These are phyloP conservation scores for Mythimna vitellina DNA, from an alignment of 2,888 invertebrate genomes.

Conservation along the genomic window DNA sequence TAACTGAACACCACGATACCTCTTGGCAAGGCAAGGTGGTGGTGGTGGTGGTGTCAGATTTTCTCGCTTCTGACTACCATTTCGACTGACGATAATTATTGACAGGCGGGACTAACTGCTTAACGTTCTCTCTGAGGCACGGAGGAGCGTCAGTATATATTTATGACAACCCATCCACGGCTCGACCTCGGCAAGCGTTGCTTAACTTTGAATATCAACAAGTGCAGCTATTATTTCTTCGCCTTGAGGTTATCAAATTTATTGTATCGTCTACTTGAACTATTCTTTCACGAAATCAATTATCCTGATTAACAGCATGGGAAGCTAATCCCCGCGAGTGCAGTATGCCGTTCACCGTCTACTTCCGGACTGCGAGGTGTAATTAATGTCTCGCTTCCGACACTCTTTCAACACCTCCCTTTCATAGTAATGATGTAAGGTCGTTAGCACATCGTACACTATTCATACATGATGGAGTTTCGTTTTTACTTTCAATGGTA, in stretches of 20 bases:
- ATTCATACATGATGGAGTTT: slow-evolving; percentile 12
- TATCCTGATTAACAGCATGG: slow-evolving; percentile 22
- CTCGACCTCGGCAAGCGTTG: neutral
- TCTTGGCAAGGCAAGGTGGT: neutral
- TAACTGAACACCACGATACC: neutral
- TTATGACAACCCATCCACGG: neutral
- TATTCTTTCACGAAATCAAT: too few relatives aligned
- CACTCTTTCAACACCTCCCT: slow-evolving; percentile 51
- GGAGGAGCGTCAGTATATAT: neutral
- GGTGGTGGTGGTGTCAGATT: neutral
- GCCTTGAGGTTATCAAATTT: neutral
- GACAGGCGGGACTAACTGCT: too few relatives aligned
- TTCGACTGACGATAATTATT: too few relatives aligned
- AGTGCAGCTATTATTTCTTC: neutral
- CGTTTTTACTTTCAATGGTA: slow-evolving; percentile 15
- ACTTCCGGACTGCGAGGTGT: slow-evolving; percentile 32
- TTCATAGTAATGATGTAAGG: slow-evolving; percentile 44
- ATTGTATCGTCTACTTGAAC: too few relatives aligned
- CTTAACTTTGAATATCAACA: neutral
- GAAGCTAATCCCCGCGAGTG: slow-evolving; percentile 26
- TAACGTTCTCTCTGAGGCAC: too few relatives aligned
- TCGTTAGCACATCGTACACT: slow-evolving; percentile 19
- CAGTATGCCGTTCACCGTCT: slow-evolving; percentile 14
- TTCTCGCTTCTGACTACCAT: neutral
- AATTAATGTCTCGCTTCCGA: slow-evolving; percentile 49